Evolutionary conservation across 2,888 invertebrate species (phyloP).

Genomic region (Coremacera marginata): DNA sequence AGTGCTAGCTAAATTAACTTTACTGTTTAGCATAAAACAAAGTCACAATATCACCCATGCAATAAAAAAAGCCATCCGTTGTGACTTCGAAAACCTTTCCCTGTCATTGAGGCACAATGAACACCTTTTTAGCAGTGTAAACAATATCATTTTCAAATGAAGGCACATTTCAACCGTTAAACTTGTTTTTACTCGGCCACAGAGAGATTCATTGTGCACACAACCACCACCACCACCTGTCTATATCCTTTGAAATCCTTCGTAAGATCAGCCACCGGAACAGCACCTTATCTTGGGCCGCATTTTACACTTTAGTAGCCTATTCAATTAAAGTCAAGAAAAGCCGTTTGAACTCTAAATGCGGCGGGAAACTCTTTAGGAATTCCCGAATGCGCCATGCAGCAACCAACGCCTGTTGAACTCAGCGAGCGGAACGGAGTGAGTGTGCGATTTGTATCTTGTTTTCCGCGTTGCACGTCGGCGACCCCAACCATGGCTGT

Average conservation of each 20-base stretch:
- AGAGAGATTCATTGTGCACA: neutral
- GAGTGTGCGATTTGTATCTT: conserved; percentile 41
- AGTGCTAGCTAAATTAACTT: too few relatives aligned
- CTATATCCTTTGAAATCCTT: neutral
- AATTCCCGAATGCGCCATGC: conserved; percentile 9
- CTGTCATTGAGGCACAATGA: neutral
- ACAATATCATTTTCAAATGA: conserved; percentile 6
- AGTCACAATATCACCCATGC: neutral
- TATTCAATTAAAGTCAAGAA: conserved; percentile 29
- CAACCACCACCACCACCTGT: conserved; percentile 12
- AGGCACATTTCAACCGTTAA: conserved; percentile 2
- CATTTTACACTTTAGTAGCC: conserved; percentile 1
- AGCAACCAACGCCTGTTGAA: conserved; percentile 9
- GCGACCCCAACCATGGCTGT: neutral
- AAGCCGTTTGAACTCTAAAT: conserved; percentile 23
- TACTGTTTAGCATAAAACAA: neutral
- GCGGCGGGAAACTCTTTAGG: conserved; percentile 33
- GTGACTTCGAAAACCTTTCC: neutral
- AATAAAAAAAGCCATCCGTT: neutral
- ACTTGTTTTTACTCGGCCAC: neutral
- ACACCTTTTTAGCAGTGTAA: neutral
- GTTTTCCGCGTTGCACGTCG: conserved; percentile 7
- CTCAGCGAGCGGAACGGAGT: conserved; percentile 50
- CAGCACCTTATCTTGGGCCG: neutral
- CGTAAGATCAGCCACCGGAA: neutral